Evolutionary conservation across 1,140 invertebrate genomes (phyloP).

Genomic region (Zaprionus nigranus): DNA sequence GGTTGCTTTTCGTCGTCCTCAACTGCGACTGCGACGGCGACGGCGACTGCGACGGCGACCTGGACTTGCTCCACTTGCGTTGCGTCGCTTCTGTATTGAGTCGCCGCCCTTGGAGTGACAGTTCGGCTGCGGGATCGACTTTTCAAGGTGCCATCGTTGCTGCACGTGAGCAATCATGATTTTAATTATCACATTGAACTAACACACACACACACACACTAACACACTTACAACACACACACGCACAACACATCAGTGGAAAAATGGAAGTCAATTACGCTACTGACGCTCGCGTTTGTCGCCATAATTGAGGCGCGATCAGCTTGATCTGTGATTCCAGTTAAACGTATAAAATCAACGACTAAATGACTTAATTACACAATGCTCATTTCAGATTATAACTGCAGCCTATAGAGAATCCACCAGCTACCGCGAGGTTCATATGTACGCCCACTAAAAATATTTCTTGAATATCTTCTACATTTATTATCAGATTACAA

Average conservation of each 20-base stretch:
- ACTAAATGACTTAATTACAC: neutral
- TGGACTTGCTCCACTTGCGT: neutral
- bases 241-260: neutral
- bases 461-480: too few relatives aligned
- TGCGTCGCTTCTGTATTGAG: too few relatives aligned
- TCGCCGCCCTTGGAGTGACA: neutral
- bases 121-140: neutral
- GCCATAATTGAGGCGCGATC: neutral
- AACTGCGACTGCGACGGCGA: too few relatives aligned
- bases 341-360: neutral
- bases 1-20: neutral
- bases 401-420: too few relatives aligned
- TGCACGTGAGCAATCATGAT: neutral
- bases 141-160: neutral
- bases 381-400: too few relatives aligned
- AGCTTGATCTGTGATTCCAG: neutral
- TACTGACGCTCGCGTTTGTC: neutral
- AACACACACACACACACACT: neutral
- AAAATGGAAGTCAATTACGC: neutral
- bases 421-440: too few relatives aligned
- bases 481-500: too few relatives aligned
- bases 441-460: too few relatives aligned
- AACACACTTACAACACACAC: neutral
- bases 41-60: too few relatives aligned
- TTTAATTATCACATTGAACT: slow-evolving; percentile 3